Conservation (phyloP, 2,113 vertebrate species). For the Gymnobelideus leadbeateri region DNA sequence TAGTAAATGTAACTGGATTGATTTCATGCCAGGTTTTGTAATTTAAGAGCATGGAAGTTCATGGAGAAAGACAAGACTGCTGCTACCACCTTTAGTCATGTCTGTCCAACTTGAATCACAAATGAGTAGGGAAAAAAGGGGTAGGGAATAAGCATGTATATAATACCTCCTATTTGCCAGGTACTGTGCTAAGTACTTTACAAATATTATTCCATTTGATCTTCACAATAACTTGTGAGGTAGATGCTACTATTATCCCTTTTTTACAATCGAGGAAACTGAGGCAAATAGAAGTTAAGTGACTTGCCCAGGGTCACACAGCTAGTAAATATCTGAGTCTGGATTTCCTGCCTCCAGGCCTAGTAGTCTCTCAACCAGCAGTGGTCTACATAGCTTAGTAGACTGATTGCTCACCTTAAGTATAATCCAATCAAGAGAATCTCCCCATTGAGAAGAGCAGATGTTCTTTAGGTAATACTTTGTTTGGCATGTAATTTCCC, state of each 20-base stretch:
- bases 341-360: background rate
- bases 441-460: background rate
- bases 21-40: background rate
- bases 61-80: background rate
- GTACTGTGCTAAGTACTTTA: background rate
- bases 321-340: background rate
- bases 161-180: background rate
- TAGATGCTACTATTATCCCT: background rate
- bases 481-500: background rate
- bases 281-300: background rate
- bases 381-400: slow-evolving; percentile 1
- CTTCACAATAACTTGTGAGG: background rate
- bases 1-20: background rate
- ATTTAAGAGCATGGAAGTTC: background rate
- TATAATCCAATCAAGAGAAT: background rate
- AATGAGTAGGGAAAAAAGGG: background rate
- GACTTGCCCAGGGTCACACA: background rate
- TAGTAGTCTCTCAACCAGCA: background rate
- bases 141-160: too few species aligned
- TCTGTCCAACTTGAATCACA: slow-evolving; percentile 4
- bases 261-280: background rate
- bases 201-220: background rate
- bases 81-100: background rate
- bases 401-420: background rate
- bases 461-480: background rate